Evolutionary conservation across 2,797 vertebrate species (phyloP).

Genomic region (Mallotus villosus): DNA sequence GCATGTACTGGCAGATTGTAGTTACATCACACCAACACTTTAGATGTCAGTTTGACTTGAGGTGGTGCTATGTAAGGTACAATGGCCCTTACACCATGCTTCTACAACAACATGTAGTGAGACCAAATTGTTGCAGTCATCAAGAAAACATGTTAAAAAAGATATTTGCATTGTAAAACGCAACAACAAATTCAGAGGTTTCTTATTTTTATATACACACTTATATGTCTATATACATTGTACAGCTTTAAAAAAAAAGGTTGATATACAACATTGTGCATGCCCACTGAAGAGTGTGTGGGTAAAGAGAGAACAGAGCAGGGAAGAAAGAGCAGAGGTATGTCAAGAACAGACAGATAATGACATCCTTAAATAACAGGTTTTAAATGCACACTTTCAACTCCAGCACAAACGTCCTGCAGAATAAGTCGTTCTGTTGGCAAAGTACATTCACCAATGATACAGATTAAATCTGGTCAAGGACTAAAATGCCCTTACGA

Average conservation of each 20-base stretch:
- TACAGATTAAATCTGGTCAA: too few relatives aligned
- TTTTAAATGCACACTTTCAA: slow-evolving; percentile 57
- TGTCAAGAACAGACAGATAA: slow-evolving; percentile 66
- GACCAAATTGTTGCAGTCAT: background rate
- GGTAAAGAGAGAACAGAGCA: slow-evolving; percentile 60
- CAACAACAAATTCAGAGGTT: slow-evolving; percentile 55
- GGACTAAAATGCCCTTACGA: too few relatives aligned
- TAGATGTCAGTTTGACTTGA: too few relatives aligned
- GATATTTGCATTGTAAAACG: slow-evolving; percentile 26
- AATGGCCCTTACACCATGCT: too few relatives aligned
- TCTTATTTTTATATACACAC: slow-evolving; percentile 78
- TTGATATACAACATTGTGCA: slow-evolving; percentile 76
- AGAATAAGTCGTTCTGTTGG: slow-evolving; percentile 34
- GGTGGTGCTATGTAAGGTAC: too few relatives aligned
- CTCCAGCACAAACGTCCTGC: slow-evolving; percentile 28
- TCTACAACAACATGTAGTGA: too few relatives aligned
- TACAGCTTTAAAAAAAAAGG: slow-evolving; percentile 77
- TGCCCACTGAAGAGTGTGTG: slow-evolving; percentile 62
- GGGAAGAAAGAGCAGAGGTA: slow-evolving; percentile 52
- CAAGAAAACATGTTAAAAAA: slow-evolving; percentile 12
- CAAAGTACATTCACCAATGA: too few relatives aligned
- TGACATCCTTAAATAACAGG: slow-evolving; percentile 63
- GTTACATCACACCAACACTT: too few relatives aligned
- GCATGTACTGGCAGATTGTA: too few relatives aligned
- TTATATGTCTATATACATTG: slow-evolving; percentile 81